Conservation (phyloP, 2,888 invertebrate species). For the Euzetes globulus region DNA sequence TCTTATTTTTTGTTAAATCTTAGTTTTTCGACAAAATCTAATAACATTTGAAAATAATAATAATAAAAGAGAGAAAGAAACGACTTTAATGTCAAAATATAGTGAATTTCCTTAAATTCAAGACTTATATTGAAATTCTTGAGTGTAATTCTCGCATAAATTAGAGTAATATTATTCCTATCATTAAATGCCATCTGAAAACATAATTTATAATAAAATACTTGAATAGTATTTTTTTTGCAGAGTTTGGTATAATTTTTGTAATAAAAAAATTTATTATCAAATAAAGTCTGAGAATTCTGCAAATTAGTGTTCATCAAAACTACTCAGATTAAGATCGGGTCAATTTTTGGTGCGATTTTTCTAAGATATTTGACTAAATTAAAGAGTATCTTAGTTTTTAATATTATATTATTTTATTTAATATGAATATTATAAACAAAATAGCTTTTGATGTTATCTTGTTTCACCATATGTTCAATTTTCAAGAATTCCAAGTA, state of each 20-base stretch:
- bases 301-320: no score
- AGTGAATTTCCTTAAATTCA: background rate
- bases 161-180: constrained; percentile 3
- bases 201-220: background rate
- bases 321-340: no score
- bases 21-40: background rate
- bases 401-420: no score
- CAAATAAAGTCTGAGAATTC: background rate
- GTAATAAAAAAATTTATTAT: background rate
- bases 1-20: no score
- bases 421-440: no score
- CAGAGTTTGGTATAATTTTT: background rate
- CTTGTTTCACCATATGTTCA: no score
- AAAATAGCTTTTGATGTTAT: no score
- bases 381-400: no score
- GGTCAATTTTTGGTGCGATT: no score
- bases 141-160: background rate
- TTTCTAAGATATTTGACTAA: no score
- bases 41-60: background rate
- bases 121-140: background rate
- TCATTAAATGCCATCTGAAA: constrained; percentile 10
- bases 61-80: background rate
- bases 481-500: no score
- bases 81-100: background rate
- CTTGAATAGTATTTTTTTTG: background rate